Percentiles rank a stretch among this genome's conserved stretches.
These are phyloP conservation scores for Lytechinus pictus DNA, from an alignment of 35 echinoderm and acorn worm species.

Conservation along the genomic window DNA sequence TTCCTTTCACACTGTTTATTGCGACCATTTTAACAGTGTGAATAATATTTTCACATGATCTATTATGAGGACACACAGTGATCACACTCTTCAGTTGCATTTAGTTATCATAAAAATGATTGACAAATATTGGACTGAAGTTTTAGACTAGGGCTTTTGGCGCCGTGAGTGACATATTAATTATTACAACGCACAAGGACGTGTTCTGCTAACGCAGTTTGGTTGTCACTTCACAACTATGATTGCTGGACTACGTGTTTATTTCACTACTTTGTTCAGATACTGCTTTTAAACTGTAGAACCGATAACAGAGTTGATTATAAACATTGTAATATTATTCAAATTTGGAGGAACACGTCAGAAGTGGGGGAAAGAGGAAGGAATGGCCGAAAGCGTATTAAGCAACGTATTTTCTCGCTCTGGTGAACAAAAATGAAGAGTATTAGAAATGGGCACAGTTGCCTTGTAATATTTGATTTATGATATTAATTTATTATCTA, in stretches of 20 bases:
- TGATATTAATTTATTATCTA: too few species aligned
- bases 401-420: too few species aligned
- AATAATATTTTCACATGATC: too few species aligned
- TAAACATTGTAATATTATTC: background rate
- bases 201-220: background rate
- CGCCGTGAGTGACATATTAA: slow-evolving; percentile 1
- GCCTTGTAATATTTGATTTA: too few species aligned
- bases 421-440: too few species aligned
- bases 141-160: background rate
- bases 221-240: background rate
- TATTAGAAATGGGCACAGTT: too few species aligned
- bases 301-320: background rate
- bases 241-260: background rate
- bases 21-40: too few species aligned
- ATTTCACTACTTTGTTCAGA: background rate
- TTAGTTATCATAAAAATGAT: background rate
- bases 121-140: background rate
- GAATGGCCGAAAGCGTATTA: too few species aligned
- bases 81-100: too few species aligned
- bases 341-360: background rate
- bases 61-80: too few species aligned
- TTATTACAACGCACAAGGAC: background rate
- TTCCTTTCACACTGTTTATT: too few species aligned
- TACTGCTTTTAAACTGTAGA: background rate
- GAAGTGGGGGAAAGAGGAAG: background rate